Base-by-base conservation (phyloP, 2,888 invertebrate genomes). In the Amblyjoppa proteus region DNA sequence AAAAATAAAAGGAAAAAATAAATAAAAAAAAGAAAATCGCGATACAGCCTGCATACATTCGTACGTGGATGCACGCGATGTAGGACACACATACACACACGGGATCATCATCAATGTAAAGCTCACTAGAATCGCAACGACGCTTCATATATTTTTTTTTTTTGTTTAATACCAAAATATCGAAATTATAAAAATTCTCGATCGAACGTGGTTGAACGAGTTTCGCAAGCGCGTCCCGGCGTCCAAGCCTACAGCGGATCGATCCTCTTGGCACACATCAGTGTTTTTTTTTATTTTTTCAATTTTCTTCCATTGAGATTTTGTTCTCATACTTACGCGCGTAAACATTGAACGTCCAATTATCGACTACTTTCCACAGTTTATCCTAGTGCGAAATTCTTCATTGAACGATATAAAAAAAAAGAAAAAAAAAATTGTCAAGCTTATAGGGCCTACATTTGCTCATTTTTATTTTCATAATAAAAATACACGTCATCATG, bases 371-470 rank as follows among this genome's bases (percentile, higher is more conserved):
- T 83, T 86, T 81, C 73, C 78, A 81, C 69, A 75, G 41, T 61
- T 77, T 66, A 71, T 41, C 74, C 70, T 73, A 77, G 80, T 83
- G 83, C 81, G 80, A 81, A 86, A 86, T 83, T 78, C 53, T 76
- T 73, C 77, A 86, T 80, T 81, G 74, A 86, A 81, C 69, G 74
- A 81, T 83, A 85, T 82, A 58, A 58, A 58, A 58, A 28, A 11
- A 28, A 31, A 28, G 2, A 28, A 13, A 61, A 1, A 31, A 61
- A 61, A 25, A 76, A 74, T 86, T 83, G 86, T 86, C 86, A 86
- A 83, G 86, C 80, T 84, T 83, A 75, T 85, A 85, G 89, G 90
- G 91, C 90, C 90, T 91, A 90, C 84, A 88, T 87, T 88, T 84
- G 87, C 85, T 74, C 87, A 86, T 89, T 86, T 89, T 90, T 88